Percentiles rank a stretch among this genome's conserved stretches.
These are phyloP conservation scores for Rhagium mordax DNA, from an alignment of 2,888 invertebrate species.

Conservation along the genomic window DNA sequence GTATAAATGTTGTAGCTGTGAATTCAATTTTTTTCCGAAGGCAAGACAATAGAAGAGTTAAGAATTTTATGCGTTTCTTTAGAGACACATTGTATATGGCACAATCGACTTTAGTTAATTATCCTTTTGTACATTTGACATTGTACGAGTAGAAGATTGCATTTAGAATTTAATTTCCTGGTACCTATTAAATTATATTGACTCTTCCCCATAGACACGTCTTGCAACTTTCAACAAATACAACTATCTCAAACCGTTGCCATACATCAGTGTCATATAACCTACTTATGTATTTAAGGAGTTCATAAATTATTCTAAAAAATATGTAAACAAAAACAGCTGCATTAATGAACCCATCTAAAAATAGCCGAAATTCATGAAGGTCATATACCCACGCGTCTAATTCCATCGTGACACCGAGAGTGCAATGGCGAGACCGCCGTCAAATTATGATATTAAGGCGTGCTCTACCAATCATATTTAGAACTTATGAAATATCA, in stretches of 20 bases:
- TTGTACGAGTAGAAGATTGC: slow-evolving; percentile 13
- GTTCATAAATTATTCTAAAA: slow-evolving; percentile 23
- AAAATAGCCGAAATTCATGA: slow-evolving; percentile 18
- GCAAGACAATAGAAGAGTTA: too few relatives aligned
- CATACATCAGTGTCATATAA: slow-evolving; percentile 20
- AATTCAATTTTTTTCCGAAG: too few relatives aligned
- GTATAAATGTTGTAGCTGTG: too few relatives aligned
- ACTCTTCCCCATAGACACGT: neutral
- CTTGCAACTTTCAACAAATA: neutral
- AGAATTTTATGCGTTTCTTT: too few relatives aligned
- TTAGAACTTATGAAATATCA: slow-evolving; percentile 60
- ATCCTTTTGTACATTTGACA: neutral
- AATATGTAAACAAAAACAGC: slow-evolving; percentile 34
- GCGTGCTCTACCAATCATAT: slow-evolving; percentile 58
- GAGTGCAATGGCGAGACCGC: slow-evolving; percentile 35
- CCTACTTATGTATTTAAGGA: slow-evolving; percentile 19
- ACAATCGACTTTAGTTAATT: neutral
- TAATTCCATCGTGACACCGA: slow-evolving; percentile 49
- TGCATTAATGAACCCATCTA: slow-evolving; percentile 14
- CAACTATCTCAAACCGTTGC: neutral
- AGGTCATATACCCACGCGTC: slow-evolving; percentile 18
- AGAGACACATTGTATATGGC: too few relatives aligned
- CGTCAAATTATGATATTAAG: slow-evolving; percentile 63
- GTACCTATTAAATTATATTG: slow-evolving; percentile 2
- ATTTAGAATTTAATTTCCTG: slow-evolving; percentile 1